A percentile compares a stretch with the other conserved stretches of the same genome.
phyloP scores from a whole-genome alignment of 1,140 invertebrate genomes.

The Dolichoris vasculosae region DNA sequence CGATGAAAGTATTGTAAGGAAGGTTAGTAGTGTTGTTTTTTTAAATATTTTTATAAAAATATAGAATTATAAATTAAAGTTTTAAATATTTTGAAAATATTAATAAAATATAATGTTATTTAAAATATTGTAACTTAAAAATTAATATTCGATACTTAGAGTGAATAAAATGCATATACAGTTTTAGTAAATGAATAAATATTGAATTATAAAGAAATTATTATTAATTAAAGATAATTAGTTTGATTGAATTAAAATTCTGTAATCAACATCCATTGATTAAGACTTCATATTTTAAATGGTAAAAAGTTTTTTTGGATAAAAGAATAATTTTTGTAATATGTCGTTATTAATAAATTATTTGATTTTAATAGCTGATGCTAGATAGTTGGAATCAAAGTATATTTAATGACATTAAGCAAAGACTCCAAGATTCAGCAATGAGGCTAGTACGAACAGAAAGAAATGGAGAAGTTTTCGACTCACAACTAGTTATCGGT shows the following conservation, averaged over 20 bases:
- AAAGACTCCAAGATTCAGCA: conserved; percentile 94
- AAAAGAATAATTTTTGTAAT: no score
- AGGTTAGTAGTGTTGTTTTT: conserved; percentile 77
- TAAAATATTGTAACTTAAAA: neutral
- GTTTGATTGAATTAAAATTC: no score
- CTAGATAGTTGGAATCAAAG: conserved; percentile 98
- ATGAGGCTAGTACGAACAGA: conserved; percentile 98
- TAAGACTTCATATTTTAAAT: neutral
- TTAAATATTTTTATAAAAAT: conserved; percentile 27
- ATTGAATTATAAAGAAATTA: neutral
- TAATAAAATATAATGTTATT: neutral
- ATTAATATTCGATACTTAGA: no score
- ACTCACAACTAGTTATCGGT: conserved; percentile 97
- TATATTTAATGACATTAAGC: conserved; percentile 97
- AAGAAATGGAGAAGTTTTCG: conserved; percentile 97
- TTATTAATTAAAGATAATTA: no score
- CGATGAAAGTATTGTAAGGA: conserved; percentile 92
- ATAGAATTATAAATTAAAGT: neutral
- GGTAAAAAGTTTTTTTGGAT: no score
- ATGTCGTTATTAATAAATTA: neutral
- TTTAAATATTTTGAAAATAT: neutral
- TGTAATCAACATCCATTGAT: neutral
- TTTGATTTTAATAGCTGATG: conserved; percentile 84
- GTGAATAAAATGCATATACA: no score
- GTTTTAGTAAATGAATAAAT: neutral